Percentiles rank a stretch among this genome's conserved stretches.
phyloP scores from a whole-genome alignment of 2,797 vertebrate species.

The Sebastes matsubarae region DNA sequence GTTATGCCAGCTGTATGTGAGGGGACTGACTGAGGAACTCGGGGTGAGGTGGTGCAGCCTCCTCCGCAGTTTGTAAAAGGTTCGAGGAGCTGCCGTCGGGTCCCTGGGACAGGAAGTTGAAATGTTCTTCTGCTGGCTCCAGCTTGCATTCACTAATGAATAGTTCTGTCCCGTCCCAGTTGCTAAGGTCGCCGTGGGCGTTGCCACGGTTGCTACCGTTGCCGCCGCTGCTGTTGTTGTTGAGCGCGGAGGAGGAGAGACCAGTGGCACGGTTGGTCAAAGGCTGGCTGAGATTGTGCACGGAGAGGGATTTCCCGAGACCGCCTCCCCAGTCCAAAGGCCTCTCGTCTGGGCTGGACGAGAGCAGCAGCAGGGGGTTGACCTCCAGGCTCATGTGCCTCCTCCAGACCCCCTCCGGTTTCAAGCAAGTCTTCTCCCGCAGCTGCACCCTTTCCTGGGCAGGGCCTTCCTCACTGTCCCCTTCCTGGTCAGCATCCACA shows the following conservation, averaged over 20 bases:
- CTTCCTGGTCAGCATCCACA: conserved; percentile 51
- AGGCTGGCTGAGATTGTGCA: conserved; percentile 91
- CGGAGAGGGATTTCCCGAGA: conserved; percentile 92
- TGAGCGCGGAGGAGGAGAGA: conserved; percentile 66
- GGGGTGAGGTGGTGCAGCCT: conserved; percentile 69
- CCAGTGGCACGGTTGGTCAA: conserved; percentile 62
- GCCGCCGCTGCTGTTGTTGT: conserved; percentile 69
- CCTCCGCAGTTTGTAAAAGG: conserved; percentile 89
- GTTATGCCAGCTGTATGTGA: conserved; percentile 90
- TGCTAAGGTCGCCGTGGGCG: conserved; percentile 45
- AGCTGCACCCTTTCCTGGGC: conserved; percentile 59
- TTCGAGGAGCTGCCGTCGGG: conserved; percentile 81
- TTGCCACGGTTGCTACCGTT: conserved; percentile 74
- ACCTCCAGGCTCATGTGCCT: conserved; percentile 91
- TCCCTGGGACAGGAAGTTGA: conserved; percentile 83
- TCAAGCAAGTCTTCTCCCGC: conserved; percentile 74
- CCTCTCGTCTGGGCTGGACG: conserved; percentile 56
- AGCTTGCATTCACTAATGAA: conserved; percentile 92
- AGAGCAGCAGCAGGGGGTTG: conserved; percentile 86
- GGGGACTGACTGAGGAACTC: conserved; percentile 89
- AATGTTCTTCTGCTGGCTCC: conserved; percentile 82
- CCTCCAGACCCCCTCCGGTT: conserved; percentile 87
- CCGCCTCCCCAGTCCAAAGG: conserved; percentile 83
- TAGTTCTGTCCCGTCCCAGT: conserved; percentile 91
- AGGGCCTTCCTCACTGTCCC: conserved; percentile 34